phyloP scores from a whole-genome alignment of 2,888 invertebrate genomes.

The Clusia tigrina region DNA sequence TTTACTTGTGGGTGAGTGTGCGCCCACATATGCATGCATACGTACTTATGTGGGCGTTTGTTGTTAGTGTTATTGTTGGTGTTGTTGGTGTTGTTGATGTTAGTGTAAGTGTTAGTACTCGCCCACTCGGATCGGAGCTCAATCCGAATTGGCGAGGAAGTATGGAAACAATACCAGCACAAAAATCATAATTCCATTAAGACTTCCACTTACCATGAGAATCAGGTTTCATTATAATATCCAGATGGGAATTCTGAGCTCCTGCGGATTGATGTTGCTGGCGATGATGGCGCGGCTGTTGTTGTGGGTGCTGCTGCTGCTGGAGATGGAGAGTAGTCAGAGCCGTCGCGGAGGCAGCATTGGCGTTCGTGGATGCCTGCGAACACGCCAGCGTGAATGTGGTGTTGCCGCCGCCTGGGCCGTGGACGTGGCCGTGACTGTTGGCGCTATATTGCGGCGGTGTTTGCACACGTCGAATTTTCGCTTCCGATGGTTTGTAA shows the following conservation, averaged over 20 bases:
- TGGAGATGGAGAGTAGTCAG: conserved; percentile 32
- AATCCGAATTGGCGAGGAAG: not conserved
- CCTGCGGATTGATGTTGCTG: conserved; percentile 26
- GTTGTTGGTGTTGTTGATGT: too few species aligned
- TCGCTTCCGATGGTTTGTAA: conserved; percentile 62
- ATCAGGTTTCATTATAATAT: conserved; percentile 53
- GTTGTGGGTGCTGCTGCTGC: conserved; percentile 34
- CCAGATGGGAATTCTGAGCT: conserved; percentile 27
- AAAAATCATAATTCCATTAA: conserved; percentile 16
- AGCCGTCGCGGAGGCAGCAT: conserved; percentile 28
- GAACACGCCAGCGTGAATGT: conserved; percentile 24
- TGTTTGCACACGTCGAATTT: conserved; percentile 59
- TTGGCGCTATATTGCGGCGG: conserved; percentile 43
- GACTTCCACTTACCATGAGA: conserved; percentile 52
- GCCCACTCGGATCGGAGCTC: not conserved
- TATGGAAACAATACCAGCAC: not conserved
- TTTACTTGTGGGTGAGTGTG: not conserved
- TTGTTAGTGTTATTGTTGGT: conserved; percentile 1
- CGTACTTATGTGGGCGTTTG: conserved; percentile 15
- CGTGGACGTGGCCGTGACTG: conserved; percentile 14
- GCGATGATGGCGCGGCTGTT: conserved; percentile 42
- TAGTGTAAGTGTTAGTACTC: not conserved
- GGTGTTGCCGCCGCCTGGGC: conserved; percentile 16
- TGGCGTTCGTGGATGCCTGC: conserved; percentile 31
- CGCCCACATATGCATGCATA: conserved; percentile 6